Evolutionary conservation across 2,113 vertebrate species (phyloP), one percentile per base, ranked within the genome.

Genomic region (Scartelaos histophorus): DNA sequence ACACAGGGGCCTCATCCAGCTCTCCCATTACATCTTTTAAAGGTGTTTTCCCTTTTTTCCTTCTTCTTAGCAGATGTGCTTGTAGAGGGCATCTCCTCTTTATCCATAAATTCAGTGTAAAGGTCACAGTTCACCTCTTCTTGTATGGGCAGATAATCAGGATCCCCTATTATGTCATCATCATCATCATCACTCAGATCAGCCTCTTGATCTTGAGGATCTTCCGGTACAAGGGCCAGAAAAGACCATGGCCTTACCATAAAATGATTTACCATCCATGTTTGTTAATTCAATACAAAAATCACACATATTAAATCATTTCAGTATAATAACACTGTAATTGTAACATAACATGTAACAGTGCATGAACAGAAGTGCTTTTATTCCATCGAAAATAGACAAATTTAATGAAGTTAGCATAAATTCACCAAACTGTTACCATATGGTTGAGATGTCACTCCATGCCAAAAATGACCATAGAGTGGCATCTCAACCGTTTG

Each of bases 121-220:
- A n/a, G n/a, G n/a, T n/a, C n/a, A n/a, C n/a, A n/a, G n/a, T n/a
- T n/a, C n/a, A n/a, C n/a, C n/a, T n/a, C n/a, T n/a, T n/a, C n/a
- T n/a, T n/a, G n/a, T n/a, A n/a, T n/a, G n/a, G n/a, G 51, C 51
- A 53, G 51, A 53, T 53, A 53, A 53, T 53, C 51, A 53, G 51
- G 51, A 53, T 53, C 51, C 51, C 51, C 51, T 53, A 53, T 53
- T 46, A 46, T 46, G 45, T 46, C 45, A 19, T 53, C 51, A 53
- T 53, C 51, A 13, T 53, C 49, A 53, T 53, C 17, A 53, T 53
- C 51, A 53, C 51, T 15, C 51, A 53, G 51, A 53, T 53, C 51
- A 53, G 51, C 51, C 51, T 53, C 51, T 16, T 13, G 17, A 16
- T 53, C 17, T 53, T 53, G 3, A 5, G 3, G 3, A 53, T 53